These are phyloP conservation scores for Drosophila birchii DNA, from an alignment of 2,888 invertebrate species.

Conservation along the genomic window DNA sequence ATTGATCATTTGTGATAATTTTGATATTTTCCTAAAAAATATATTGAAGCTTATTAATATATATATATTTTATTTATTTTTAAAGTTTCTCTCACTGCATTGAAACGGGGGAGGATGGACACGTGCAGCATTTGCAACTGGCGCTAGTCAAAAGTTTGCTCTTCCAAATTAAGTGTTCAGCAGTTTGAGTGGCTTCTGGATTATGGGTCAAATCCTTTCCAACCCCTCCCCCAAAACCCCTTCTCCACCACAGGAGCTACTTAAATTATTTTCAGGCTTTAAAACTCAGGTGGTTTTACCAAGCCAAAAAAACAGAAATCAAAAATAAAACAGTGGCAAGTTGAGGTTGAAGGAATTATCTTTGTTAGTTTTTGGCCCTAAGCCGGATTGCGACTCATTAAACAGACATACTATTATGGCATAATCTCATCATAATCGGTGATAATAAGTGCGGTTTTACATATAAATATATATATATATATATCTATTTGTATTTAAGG, in stretches of 20 bases:
- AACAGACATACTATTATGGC: conserved; percentile 22
- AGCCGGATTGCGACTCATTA: conserved; percentile 44
- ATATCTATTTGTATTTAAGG: neutral
- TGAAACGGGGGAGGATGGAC: conserved; percentile 11
- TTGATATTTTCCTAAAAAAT: too few relatives aligned
- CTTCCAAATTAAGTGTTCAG: conserved; percentile 58
- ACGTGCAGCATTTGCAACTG: conserved; percentile 56
- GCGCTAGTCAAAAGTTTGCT: conserved; percentile 53
- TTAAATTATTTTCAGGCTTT: conserved; percentile 35
- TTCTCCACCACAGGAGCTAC: conserved; percentile 15
- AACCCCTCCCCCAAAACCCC: neutral
- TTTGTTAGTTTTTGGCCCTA: conserved; percentile 17
- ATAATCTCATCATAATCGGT: conserved; percentile 59
- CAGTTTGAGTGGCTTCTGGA: conserved; percentile 55
- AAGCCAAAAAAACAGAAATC: too few relatives aligned
- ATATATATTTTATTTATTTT: too few relatives aligned
- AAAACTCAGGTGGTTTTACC: conserved; percentile 21
- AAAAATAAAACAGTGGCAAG: neutral
- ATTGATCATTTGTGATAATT: too few relatives aligned
- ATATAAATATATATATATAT: conserved; percentile 20
- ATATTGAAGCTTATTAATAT: too few relatives aligned
- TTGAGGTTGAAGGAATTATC: conserved; percentile 9
- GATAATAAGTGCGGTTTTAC: conserved; percentile 55
- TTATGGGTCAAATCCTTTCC: conserved; percentile 37
- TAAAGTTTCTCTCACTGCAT: neutral